Evolutionary conservation across 2,797 vertebrate species (phyloP), one percentile per base, ranked within the genome.

Genomic region (Heterohyrax brucei): DNA sequence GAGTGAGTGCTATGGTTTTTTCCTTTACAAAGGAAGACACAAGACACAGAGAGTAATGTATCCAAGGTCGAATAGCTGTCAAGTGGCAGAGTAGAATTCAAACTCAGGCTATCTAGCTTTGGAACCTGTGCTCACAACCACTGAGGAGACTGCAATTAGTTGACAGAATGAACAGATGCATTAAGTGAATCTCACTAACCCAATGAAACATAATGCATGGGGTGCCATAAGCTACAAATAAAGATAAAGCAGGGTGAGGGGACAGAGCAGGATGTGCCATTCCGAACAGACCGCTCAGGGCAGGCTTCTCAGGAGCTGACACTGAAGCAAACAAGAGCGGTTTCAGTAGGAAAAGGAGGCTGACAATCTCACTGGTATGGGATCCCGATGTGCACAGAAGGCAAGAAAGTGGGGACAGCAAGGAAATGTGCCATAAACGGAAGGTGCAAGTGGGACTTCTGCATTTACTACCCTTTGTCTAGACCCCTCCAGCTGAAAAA

Each of bases 391-490:
- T 22, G 56, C 86, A 39, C 13, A 70, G 46, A 75, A 46, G 3
- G 13, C 0, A 6, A 66, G 46, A n/a, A 13, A 61, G 61, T 18
- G 0, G 3, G 68, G 53, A 85, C 66, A n/a, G 13, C 0, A 0
- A 89, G 73, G 78, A 77, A 19, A 19, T 1, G 1, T 5, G 53
- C 18, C 22, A 19, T 5, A 30, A 21, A 86, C 78, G 50, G 66
- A 66, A 87, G 76, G 21, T 33, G 5, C 18, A 56, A 22, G 61
- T 2, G 2, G 30, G n/a, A 7, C 5, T 3, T 28, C 81, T 84
- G 64, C 46, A 9, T 16, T 44, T 30, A 16, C 21, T 30, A 30
- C 66, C 53, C 77, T 59, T 76, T n/a, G 59, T 56, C 62, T 81
- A 21, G 75, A 82, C 16, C 53, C 14, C 28, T 48, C 46, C 48